Evolutionary conservation across 2,113 vertebrate species (phyloP).

Genomic region (Amblyopsis rosae): DNA sequence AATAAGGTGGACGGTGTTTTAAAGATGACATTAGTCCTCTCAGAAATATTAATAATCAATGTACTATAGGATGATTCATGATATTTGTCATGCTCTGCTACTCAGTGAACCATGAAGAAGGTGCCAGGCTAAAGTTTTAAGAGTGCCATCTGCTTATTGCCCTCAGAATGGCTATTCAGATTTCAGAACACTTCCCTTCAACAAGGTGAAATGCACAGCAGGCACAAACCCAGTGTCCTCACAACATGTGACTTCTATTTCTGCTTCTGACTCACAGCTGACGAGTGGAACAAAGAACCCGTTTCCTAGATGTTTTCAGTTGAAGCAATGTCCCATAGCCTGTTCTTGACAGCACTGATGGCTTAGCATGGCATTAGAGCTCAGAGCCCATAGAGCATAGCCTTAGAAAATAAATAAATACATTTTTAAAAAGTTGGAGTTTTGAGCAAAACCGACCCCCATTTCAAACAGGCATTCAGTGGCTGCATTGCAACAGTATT

Average conservation of each 20-base stretch:
- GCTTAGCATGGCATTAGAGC: conserved; percentile 29
- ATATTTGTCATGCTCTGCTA: not conserved
- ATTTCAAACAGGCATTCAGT: conserved; percentile 55
- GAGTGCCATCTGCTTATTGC: too few species aligned
- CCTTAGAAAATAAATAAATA: too few species aligned
- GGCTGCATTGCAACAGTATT: conserved; percentile 61
- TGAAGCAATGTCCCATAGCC: conserved; percentile 16
- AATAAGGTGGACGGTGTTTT: too few species aligned
- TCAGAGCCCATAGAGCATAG: not conserved
- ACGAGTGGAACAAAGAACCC: conserved; percentile 15
- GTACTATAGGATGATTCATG: too few species aligned
- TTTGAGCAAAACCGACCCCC: conserved; percentile 53
- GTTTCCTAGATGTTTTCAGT: conserved; percentile 32
- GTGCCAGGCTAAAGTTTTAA: too few species aligned
- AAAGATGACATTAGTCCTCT: too few species aligned
- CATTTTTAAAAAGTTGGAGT: conserved; percentile 12
- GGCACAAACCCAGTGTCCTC: not conserved
- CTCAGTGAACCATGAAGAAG: not conserved
- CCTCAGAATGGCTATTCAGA: not conserved
- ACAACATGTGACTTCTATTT: not conserved
- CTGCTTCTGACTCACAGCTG: conserved; percentile 31
- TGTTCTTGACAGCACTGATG: conserved; percentile 15
- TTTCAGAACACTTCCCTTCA: conserved; percentile 12
- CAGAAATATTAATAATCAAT: too few species aligned
- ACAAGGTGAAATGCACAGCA: not conserved